phyloP scores from a whole-genome alignment of 1,140 invertebrate species.

The Cyclina sinensis region DNA sequence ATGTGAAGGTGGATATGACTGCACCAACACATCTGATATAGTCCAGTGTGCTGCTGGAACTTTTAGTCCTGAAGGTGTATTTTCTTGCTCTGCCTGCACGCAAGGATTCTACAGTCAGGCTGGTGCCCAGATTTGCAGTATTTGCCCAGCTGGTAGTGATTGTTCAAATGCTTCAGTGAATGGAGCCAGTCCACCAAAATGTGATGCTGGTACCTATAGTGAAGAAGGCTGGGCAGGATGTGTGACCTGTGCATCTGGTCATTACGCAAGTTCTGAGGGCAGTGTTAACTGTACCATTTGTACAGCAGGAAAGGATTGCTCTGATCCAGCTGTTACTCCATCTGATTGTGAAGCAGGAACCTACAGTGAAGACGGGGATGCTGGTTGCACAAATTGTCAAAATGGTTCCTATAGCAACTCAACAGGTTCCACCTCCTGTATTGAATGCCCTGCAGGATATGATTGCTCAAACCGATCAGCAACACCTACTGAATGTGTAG shows the following conservation, averaged over 20 bases:
- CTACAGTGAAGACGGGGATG: slow-evolving; percentile 64
- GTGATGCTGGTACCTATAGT: slow-evolving; percentile 58
- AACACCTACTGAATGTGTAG: slow-evolving; percentile 39
- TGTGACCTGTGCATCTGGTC: slow-evolving; percentile 63
- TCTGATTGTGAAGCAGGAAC: slow-evolving; percentile 68
- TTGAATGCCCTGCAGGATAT: slow-evolving; percentile 60
- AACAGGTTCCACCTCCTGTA: neutral
- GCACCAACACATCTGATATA: slow-evolving; percentile 52
- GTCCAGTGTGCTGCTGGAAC: slow-evolving; percentile 73
- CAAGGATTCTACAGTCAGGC: slow-evolving; percentile 56
- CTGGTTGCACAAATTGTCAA: slow-evolving; percentile 35
- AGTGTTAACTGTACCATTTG: slow-evolving; percentile 54
- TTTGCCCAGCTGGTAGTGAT: slow-evolving; percentile 74
- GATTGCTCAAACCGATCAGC: slow-evolving; percentile 69
- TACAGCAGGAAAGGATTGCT: slow-evolving; percentile 69
- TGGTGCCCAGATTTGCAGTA: slow-evolving; percentile 57
- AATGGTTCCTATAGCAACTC: slow-evolving; percentile 24
- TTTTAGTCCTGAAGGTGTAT: slow-evolving; percentile 69
- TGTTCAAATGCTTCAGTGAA: slow-evolving; percentile 63
- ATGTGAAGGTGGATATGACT: slow-evolving; percentile 63
- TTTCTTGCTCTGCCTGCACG: slow-evolving; percentile 65
- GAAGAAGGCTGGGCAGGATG: slow-evolving; percentile 50
- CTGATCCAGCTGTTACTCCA: slow-evolving; percentile 45
- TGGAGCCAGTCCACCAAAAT: neutral
- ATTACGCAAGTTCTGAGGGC: slow-evolving; percentile 44